Evolutionary conservation across 2,113 vertebrate species (phyloP), one percentile per base, ranked within the genome.

Genomic region (Leptocoma aspasia): DNA sequence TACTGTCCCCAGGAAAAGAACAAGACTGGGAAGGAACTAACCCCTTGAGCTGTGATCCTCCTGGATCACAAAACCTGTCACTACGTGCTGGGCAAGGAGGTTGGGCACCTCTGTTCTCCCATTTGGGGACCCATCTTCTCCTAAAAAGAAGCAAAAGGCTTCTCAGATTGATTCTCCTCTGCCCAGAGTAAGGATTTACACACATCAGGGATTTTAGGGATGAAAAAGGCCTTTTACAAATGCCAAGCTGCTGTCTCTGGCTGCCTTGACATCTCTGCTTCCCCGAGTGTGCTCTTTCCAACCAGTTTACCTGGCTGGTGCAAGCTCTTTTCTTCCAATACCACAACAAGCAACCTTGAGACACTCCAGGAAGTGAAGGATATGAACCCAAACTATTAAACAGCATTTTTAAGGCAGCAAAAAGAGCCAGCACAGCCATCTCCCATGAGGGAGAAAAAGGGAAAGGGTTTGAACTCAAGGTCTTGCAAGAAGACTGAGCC

Each of bases 381-480:
- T 17, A 31, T 26, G 12, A 76, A 68, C 20, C 45, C 27, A 64
- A 82, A 26, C 10, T 28, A 17, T 49, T 49, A 45, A 85, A 16
- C 1, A 37, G 7, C 26, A 64, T 45, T 50, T 86, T 87, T 28
- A 68, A 59, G 44, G 37, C 78, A 75, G 35, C 9, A 88, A 73
- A 23, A 39, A 12, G 19, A 77, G 9, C 35, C 61, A 85, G 81
- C 24, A 21, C 33, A 73, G 27, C 28, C 31, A 56, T 7, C 9
- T 65, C 14, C 31, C 42, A 12, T 0, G 0, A 6, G 14, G 16
- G 9, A 57, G 6, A 39, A 71, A 47, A 41, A 42, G 26, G 7
- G 12, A 59, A 64, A 14, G 31, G 42, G 20, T 19, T 68, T 68
- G 72, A 78, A 68, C 22, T 70, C 19, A 22, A 80, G 9, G 11